Base-by-base conservation (phyloP, 53 echinoderm and acorn worm species). In the Arbacia lixula region DNA sequence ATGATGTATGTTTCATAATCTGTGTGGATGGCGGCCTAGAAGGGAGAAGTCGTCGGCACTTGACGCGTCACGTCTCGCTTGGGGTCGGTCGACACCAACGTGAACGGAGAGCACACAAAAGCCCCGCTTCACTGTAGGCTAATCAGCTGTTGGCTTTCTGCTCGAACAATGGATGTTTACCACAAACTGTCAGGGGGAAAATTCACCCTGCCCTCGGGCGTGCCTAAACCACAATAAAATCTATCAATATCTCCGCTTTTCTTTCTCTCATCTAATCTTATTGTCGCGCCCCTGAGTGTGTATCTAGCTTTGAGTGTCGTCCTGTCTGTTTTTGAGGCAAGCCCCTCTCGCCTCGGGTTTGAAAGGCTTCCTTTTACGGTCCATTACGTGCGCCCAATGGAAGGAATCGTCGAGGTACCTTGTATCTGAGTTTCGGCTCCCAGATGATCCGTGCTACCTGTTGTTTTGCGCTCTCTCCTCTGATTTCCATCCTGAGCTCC, bases 181-280 rank as follows among this genome's bases (percentile, higher is more conserved):
- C 78, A 58, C 78, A 77, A 74, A 74, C 74, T 53, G 74, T 74
- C 74, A 74, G 8, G 74, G 74, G 74, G 53, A 53, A 74, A 74
- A 74, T 74, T 74, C 53, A 52, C 29, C 52, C 26, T 50, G 11
- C 74, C 74, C 74, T 53, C 32, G 6, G 53, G 74, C 74, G 49
- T 46, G 41, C 6, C 46, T 53, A 74, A 31, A 74, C 33, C 53
- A 53, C 52, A 46, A 74, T 28, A 74, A 53, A 32, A 74, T 9
- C 74, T 74, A 74, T 74, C 74, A 74, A 74, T 74, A 74, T 74
- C 17, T 74, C 74, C 5, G 12, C 69, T 25, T 69, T 42, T 69
- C 10, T 69, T 69, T 36, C 22, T 31, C 5, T 30, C 32, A 25
- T 46, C 8, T 74, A 74, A 74, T 53, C 34, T 32, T 20, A 43